Evolutionary conservation across 2,888 invertebrate genomes (phyloP).

Genomic region (Arrhopalites spinosus): DNA sequence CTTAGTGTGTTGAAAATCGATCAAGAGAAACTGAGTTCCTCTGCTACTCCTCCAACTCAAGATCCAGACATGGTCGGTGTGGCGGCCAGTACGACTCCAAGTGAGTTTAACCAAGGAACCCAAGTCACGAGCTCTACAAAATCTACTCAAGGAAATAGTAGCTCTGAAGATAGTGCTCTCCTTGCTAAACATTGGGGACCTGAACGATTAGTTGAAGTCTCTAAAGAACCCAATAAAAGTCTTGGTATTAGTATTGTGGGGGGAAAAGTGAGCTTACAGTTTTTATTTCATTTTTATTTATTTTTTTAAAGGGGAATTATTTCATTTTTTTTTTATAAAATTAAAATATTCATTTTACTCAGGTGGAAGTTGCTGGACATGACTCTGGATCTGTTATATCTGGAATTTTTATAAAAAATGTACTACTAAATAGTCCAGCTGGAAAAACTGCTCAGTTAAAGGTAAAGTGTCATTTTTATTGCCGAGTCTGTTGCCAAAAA

Average conservation of each 20-base stretch:
- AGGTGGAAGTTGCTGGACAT: slow-evolving; percentile 75
- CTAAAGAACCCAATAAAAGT: slow-evolving; percentile 75
- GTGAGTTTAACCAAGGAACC: too few species aligned
- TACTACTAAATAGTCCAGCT: slow-evolving; percentile 91
- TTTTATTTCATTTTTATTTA: not conserved
- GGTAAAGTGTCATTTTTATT: slow-evolving; percentile 65
- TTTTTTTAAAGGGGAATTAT: not conserved
- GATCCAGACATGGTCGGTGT: too few species aligned
- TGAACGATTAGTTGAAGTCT: slow-evolving; percentile 74
- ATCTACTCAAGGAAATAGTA: slow-evolving; percentile 31
- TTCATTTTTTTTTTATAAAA: too few species aligned
- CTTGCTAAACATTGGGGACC: slow-evolving; percentile 82
- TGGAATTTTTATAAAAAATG: slow-evolving; percentile 97
- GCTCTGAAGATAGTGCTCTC: slow-evolving; percentile 58
- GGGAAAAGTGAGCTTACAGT: slow-evolving; percentile 72
- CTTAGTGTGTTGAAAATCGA: slow-evolving; percentile 34
- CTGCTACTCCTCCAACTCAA: not conserved
- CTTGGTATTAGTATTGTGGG: slow-evolving; percentile 97
- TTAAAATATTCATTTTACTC: too few species aligned
- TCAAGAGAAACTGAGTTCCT: slow-evolving; percentile 20
- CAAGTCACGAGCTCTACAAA: slow-evolving; percentile 26
- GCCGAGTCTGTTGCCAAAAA: too few species aligned
- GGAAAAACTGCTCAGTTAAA: slow-evolving; percentile 84
- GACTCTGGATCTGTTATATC: slow-evolving; percentile 76
- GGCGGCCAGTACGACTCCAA: not conserved